phyloP scores from a whole-genome alignment of 2,888 invertebrate species.

The Cinara cedri region DNA sequence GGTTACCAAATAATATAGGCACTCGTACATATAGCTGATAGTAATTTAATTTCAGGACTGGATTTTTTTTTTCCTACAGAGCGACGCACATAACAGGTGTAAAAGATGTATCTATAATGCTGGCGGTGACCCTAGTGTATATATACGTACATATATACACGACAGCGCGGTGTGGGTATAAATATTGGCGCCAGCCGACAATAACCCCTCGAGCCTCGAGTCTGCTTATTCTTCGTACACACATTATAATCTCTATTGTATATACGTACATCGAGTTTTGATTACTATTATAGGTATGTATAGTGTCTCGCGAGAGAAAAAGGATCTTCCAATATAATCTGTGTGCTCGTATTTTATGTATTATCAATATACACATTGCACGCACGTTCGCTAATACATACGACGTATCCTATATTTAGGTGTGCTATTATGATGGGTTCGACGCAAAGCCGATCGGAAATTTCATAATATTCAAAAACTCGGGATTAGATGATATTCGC shows the following conservation, averaged over 20 bases:
- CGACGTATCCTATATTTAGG: not conserved
- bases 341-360: not conserved
- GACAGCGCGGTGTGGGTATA: constrained; percentile 33
- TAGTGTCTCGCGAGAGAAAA: constrained; percentile 25
- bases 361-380: not conserved
- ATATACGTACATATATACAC: too few species aligned
- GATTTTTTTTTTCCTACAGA: constrained; percentile 32
- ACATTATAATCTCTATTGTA: constrained; percentile 38
- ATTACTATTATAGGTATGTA: constrained; percentile 26
- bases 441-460: constrained; percentile 12
- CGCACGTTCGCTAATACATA: too few species aligned
- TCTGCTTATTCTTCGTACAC: not conserved
- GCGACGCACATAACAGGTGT: constrained; percentile 43
- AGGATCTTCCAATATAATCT: not conserved
- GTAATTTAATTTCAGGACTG: constrained; percentile 55
- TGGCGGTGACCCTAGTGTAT: constrained; percentile 36
- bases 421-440: not conserved
- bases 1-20: constrained; percentile 39
- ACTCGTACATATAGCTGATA: constrained; percentile 41
- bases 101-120: constrained; percentile 37
- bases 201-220: constrained; percentile 36
- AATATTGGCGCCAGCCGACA: constrained; percentile 48
- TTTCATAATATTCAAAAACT: constrained; percentile 8
- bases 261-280: constrained; percentile 24
- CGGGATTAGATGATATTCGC: not conserved